Percentiles rank a stretch among this genome's conserved stretches.
Conservation (phyloP, 92 coral and sea anemone genomes). For the Porites rus region DNA sequence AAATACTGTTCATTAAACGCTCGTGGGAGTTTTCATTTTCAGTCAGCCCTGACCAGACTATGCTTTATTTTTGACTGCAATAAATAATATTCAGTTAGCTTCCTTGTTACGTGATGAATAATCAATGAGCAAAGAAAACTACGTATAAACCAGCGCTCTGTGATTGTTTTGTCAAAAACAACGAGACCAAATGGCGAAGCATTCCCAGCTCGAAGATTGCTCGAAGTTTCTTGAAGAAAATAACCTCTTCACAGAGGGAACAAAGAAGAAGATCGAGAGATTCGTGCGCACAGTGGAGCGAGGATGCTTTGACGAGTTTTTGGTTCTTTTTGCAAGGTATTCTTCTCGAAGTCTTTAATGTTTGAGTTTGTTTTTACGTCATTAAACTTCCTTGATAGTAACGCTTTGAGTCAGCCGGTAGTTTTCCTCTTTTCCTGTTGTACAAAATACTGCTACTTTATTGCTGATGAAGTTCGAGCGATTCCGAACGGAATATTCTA, state of each 20-base stretch:
- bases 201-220: slow-evolving; percentile 11
- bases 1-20: too few species aligned
- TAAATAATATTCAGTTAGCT: background rate
- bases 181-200: background rate
- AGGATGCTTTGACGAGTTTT: background rate
- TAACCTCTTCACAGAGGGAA: background rate
- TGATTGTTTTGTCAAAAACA: background rate
- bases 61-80: too few species aligned
- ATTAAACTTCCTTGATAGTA: too few species aligned
- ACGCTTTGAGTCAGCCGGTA: too few species aligned
- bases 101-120: background rate
- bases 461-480: too few species aligned
- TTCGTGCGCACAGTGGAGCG: background rate
- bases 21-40: too few species aligned
- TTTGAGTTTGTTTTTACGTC: background rate
- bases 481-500: too few species aligned
- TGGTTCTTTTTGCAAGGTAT: background rate
- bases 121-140: background rate
- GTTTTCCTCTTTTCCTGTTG: too few species aligned
- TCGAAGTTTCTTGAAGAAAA: background rate
- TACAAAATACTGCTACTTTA: too few species aligned
- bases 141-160: background rate
- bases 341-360: background rate
- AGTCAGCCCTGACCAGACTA: too few species aligned
- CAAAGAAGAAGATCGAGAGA: background rate